Evolutionary conservation across 2,797 vertebrate genomes (phyloP), one percentile per base, ranked within the genome.

Genomic region (Oreortyx pictus): DNA sequence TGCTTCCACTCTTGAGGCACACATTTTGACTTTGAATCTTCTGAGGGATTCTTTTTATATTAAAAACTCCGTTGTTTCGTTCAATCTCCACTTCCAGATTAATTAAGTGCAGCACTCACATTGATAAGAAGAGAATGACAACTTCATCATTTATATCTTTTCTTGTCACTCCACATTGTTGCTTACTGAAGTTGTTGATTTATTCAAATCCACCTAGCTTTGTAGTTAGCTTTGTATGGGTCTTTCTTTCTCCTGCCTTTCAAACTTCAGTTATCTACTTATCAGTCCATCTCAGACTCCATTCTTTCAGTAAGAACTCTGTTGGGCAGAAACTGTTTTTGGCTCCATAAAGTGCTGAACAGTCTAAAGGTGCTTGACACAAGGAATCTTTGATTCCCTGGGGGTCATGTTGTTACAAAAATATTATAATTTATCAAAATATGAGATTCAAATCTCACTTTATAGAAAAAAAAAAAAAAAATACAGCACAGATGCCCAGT

Each of bases 141-240:
- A 44, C 4, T 19, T 54, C 52, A 49, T 62, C 90, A 90, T 89
- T 65, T 72, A 50, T 20, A 56, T 93, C 54, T 68, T 65, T 46
- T 66, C 83, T 86, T 59, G 19, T 80, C 68, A 60, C 43, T 86
- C 44, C 18, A 35, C 75, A 56, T 82, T 74, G 50, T 46, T 78
- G 35, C 68, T 78, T 56, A 44, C 54, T 68, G 68, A 82, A 90
- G 24, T 39, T 82, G 62, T 52, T 90, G 76, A 75, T 87, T 74
- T 80, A 86, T 91, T 86, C 61, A 94, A 92, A 89, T 44, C 35
- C 41, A 72, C 33, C 35, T 52, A 20, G 17, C 54, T 94, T 81
- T 73, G 66, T 44, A 78, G 75, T 54, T 91, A 62, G 70, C n/a
- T 85, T 92, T 91, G 29, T 60, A 77, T 33, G 57, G 24, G n/a